These are phyloP conservation scores for Podotricha telesiphe DNA, from an alignment of 2,888 invertebrate genomes.

Conservation along the genomic window DNA sequence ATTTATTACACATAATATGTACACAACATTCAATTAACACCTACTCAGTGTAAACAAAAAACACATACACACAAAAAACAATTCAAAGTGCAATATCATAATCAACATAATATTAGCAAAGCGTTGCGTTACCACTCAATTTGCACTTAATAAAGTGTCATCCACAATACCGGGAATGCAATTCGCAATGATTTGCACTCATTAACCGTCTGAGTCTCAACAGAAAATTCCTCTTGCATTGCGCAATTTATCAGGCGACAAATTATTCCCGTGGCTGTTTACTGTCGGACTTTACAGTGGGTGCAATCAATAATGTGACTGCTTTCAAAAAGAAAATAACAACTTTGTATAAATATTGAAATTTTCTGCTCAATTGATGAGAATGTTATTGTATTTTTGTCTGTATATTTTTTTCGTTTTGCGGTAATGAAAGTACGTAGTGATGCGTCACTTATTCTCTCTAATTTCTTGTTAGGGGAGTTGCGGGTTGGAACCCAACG, in stretches of 20 bases:
- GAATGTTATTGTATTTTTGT: neutral
- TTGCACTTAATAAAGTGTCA: slow-evolving; percentile 63
- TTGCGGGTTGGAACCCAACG: too few species aligned
- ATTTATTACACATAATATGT: too few species aligned
- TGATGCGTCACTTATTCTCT: neutral
- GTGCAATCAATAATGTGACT: slow-evolving; percentile 31
- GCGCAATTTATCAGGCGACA: slow-evolving; percentile 65
- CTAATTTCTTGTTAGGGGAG: too few species aligned
- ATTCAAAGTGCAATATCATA: neutral
- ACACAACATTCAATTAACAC: too few species aligned
- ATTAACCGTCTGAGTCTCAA: slow-evolving; percentile 70
- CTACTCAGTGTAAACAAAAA: neutral
- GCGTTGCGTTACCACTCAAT: slow-evolving; percentile 43
- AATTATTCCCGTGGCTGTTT: slow-evolving; percentile 50
- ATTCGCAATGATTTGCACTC: slow-evolving; percentile 78
- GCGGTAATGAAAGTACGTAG: neutral
- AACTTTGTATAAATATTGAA: neutral
- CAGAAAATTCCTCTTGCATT: slow-evolving; percentile 69
- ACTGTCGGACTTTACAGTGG: slow-evolving; percentile 12
- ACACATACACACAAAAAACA: neutral
- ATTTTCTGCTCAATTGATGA: too few species aligned
- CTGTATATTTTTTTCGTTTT: neutral
- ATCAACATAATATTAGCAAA: slow-evolving; percentile 5
- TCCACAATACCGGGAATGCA: slow-evolving; percentile 64
- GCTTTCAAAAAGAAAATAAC: slow-evolving; percentile 32